Evolutionary conservation across 2,888 invertebrate genomes (phyloP), one percentile per base, ranked within the genome.

Genomic region (Scaptomyza parva): DNA sequence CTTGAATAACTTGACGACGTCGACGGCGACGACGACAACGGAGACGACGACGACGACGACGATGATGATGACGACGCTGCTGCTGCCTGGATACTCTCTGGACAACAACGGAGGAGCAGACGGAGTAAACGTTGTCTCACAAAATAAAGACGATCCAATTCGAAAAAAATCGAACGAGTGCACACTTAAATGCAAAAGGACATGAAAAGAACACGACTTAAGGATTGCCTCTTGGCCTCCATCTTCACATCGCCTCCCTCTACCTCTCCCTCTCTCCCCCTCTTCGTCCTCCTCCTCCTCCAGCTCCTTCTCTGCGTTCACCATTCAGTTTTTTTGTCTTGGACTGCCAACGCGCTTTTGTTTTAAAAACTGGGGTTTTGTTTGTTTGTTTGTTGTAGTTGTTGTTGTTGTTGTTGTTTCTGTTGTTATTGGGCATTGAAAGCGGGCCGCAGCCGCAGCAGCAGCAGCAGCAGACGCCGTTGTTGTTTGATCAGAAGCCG

Each of bases 1-100:
- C 89, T 90, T 89, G 90, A 89, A 89, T 89, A 89, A 89, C 90
- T 81, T 86, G 82, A 61, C 63, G 75, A 76, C 78, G 76, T 44
- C 47, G 58, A 40, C 37, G 45, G 37, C 57, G 70, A 41, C 63
- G 81, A 60, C 66, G 70, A 35, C n/a, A 78, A 58, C 70, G 74
- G 77, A 70, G 75, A 47, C 58, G 48, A 44, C 20, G 81, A 52
- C 70, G 74, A 76, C 62, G 81, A 60, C 70, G 74, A 33, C 11
- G n/a, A n/a, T n/a, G n/a, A n/a, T n/a, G 57, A 44, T 28, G 63
- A 8, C 55, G n/a, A n/a, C n/a, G 57, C 37, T 28, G 63, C 7
- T 52, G 62, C 53, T 44, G 54, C 54, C 54, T 47, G 47, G 53
- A 53, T 53, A 24, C 53, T 33, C 43, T 44, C 35, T 22, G 22